Evolutionary conservation across 2,797 vertebrate species (phyloP).

Genomic region (Neosilurus hyrtlii): DNA sequence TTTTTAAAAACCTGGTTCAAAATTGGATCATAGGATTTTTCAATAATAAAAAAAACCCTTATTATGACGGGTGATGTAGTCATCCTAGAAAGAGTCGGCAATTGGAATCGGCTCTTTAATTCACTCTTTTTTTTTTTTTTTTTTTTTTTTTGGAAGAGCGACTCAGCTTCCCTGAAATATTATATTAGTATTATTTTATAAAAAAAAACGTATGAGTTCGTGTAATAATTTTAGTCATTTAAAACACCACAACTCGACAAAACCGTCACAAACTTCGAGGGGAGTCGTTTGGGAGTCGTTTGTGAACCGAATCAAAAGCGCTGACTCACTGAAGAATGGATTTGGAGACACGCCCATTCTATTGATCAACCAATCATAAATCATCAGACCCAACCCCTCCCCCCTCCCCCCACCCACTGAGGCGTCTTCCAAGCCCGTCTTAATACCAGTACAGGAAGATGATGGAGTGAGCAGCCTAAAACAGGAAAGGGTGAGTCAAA

Average conservation of each 20-base stretch:
- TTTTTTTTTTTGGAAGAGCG: no score
- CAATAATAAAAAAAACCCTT: no score
- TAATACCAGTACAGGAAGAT: background rate
- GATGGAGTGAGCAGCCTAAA: background rate
- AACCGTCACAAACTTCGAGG: background rate
- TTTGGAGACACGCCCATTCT: background rate
- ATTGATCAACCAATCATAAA: background rate
- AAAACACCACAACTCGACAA: background rate
- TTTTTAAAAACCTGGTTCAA: no score
- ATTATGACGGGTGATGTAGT: no score
- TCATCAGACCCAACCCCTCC: no score
- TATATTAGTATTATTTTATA: background rate
- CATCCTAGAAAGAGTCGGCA: no score
- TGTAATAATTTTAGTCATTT: background rate
- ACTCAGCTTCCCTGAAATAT: no score
- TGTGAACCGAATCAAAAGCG: no score
- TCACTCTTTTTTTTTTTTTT: no score
- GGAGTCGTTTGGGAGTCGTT: background rate
- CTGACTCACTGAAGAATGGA: background rate
- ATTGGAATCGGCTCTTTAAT: no score
- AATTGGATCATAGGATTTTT: no score
- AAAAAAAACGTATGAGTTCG: background rate
- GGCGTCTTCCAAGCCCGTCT: background rate
- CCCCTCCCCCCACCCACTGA: background rate
- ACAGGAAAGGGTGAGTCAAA: background rate